phyloP scores from a whole-genome alignment of 2,888 invertebrate genomes.

The Latheticus oryzae region DNA sequence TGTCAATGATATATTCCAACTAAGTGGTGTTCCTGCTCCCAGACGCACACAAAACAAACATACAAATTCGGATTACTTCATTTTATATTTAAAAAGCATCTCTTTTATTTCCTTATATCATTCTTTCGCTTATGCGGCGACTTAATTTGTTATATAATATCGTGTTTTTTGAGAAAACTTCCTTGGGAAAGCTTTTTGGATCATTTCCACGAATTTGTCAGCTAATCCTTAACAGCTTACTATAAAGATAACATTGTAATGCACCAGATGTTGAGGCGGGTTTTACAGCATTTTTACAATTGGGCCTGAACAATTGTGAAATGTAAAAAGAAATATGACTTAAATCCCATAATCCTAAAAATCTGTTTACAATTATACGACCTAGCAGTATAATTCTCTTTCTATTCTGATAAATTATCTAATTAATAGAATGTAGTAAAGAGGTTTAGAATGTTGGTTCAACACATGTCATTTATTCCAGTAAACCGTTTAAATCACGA shows the following conservation, averaged over 20 bases:
- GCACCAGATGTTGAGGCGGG: slow-evolving; percentile 19
- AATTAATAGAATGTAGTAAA: slow-evolving; percentile 19
- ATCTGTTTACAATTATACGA: slow-evolving; percentile 13
- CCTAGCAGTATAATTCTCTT: slow-evolving; percentile 16
- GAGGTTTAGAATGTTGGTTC: slow-evolving; percentile 26
- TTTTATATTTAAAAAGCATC: slow-evolving; percentile 28
- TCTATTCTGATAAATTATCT: too few relatives aligned
- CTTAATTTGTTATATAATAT: slow-evolving; percentile 30
- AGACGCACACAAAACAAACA: slow-evolving; percentile 8
- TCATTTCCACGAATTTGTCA: slow-evolving; percentile 35
- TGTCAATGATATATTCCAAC: slow-evolving; percentile 39
- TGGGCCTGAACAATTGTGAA: slow-evolving; percentile 23
- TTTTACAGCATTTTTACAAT: slow-evolving; percentile 33
- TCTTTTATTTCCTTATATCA: slow-evolving; percentile 8
- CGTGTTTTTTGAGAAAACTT: slow-evolving; percentile 22
- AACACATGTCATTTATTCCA: slow-evolving; percentile 38
- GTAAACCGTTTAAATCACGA: too few relatives aligned
- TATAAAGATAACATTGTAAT: slow-evolving; percentile 40
- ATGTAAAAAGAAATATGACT: too few relatives aligned
- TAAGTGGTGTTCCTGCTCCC: slow-evolving; percentile 18
- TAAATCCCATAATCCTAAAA: neutral
- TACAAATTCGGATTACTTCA: too few relatives aligned
- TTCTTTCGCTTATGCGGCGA: too few relatives aligned
- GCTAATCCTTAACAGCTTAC: slow-evolving; percentile 37
- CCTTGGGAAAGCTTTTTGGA: slow-evolving; percentile 29